These are phyloP conservation scores for Lasioglossum villosulum DNA, from an alignment of 2,888 invertebrate genomes.

Conservation along the genomic window DNA sequence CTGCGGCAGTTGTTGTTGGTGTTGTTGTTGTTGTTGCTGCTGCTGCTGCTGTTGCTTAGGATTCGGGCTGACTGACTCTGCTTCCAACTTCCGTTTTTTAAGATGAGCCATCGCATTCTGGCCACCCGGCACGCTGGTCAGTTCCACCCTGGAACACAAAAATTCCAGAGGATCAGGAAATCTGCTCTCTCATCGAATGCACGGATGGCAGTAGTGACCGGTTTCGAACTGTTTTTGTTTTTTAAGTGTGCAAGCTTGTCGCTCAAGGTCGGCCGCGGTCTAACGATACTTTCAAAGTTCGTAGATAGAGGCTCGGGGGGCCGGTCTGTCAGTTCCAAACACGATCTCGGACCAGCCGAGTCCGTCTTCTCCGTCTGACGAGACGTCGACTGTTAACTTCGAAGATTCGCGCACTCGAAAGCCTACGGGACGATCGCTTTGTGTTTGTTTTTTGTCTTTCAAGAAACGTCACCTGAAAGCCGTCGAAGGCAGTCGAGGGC, in stretches of 20 bases:
- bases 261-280: conserved; percentile 59
- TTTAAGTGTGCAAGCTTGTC: conserved; percentile 64
- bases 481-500: conserved; percentile 52
- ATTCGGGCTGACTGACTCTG: conserved; percentile 83
- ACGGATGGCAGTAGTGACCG: conserved; percentile 59
- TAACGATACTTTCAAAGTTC: conserved; percentile 51
- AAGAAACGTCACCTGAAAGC: conserved; percentile 69
- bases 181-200: conserved; percentile 65
- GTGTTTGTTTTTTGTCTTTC: conserved; percentile 28
- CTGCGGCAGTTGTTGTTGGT: conserved; percentile 60
- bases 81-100: conserved; percentile 90
- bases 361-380: conserved; percentile 30
- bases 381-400: background rate
- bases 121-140: conserved; percentile 86
- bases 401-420: conserved; percentile 43
- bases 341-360: conserved; percentile 46
- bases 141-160: conserved; percentile 85
- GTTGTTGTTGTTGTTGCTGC: conserved; percentile 63
- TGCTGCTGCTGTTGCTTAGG: conserved; percentile 76
- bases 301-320: conserved; percentile 44
- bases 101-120: conserved; percentile 88
- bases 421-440: conserved; percentile 46
- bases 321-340: conserved; percentile 49
- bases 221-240: conserved; percentile 8
- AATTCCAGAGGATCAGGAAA: conserved; percentile 82